Percentiles rank a stretch among this genome's conserved stretches.
phyloP scores from a whole-genome alignment of 2,888 invertebrate genomes.

The Dicyrtomina minuta region DNA sequence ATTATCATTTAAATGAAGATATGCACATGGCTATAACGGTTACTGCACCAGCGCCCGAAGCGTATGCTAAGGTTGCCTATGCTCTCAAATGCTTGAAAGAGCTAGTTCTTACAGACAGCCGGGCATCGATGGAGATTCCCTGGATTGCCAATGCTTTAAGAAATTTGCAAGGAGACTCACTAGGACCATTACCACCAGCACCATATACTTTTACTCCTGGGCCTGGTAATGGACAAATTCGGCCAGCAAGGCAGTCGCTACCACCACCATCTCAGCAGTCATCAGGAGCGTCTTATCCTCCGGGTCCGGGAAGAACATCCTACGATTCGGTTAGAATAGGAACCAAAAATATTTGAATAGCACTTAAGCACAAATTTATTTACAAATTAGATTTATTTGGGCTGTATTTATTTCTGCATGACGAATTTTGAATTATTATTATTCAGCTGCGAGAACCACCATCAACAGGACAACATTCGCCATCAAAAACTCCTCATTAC shows the following conservation, averaged over 20 bases:
- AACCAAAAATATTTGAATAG: too few species aligned
- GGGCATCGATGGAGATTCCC: conserved; percentile 70
- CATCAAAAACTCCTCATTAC: conserved; percentile 25
- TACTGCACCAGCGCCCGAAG: conserved; percentile 83
- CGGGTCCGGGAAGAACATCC: conserved; percentile 14
- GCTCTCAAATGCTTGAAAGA: conserved; percentile 52
- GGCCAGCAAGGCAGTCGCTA: conserved; percentile 4
- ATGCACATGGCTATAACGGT: conserved; percentile 86
- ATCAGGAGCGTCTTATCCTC: background rate
- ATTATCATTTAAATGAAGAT: conserved; percentile 82
- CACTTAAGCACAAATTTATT: too few species aligned
- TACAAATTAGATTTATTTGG: background rate
- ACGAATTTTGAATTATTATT: background rate
- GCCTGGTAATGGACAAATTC: background rate
- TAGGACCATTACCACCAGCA: too few species aligned
- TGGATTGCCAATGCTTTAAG: conserved; percentile 60
- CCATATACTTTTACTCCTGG: background rate
- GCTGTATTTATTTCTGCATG: background rate
- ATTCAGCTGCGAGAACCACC: conserved; percentile 17
- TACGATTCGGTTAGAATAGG: conserved; percentile 22
- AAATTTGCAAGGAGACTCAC: conserved; percentile 9
- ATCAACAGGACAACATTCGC: conserved; percentile 6
- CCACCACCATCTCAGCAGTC: conserved; percentile 22
- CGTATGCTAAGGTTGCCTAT: conserved; percentile 63
- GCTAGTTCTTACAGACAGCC: conserved; percentile 45